phyloP scores from a whole-genome alignment of 2,797 vertebrate species.

The Mus minutoides region DNA sequence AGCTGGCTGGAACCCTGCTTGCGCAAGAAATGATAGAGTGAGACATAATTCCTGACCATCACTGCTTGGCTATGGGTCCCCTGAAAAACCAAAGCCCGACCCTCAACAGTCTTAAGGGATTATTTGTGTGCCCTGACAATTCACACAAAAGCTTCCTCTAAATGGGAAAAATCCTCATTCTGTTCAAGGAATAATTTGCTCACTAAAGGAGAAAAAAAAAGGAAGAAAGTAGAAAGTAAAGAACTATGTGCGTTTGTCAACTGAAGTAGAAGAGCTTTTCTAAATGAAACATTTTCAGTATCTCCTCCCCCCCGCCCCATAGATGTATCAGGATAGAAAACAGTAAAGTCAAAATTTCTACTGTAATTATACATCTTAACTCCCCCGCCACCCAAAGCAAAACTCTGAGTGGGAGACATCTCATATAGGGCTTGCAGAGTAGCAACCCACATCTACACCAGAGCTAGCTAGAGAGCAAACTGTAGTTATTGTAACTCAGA shows the following conservation, averaged over 20 bases:
- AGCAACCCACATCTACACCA: not conserved
- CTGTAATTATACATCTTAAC: not conserved
- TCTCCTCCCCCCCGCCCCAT: constrained; percentile 29
- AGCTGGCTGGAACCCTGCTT: constrained; percentile 54
- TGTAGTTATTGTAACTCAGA: constrained; percentile 59
- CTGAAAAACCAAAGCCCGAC: not conserved
- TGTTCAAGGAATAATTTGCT: constrained; percentile 7
- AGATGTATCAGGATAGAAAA: constrained; percentile 64
- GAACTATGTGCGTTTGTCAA: constrained; percentile 50
- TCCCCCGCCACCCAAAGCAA: too few species aligned
- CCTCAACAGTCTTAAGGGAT: not conserved
- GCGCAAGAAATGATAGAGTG: constrained; percentile 19
- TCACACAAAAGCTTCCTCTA: constrained; percentile 40
- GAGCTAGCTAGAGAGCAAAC: not conserved
- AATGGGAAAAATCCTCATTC: constrained; percentile 46
- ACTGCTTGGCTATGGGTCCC: not conserved
- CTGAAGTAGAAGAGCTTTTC: constrained; percentile 56
- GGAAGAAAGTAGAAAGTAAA: not conserved
- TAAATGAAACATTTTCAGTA: constrained; percentile 59
- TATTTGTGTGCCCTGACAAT: not conserved
- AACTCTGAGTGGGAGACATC: constrained; percentile 61
- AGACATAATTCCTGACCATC: not conserved
- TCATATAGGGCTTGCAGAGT: not conserved
- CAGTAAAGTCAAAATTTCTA: constrained; percentile 54
- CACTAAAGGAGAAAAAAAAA: not conserved